Evolutionary conservation across 2,113 vertebrate species (phyloP).

Genomic region (Nesoenas mayeri): DNA sequence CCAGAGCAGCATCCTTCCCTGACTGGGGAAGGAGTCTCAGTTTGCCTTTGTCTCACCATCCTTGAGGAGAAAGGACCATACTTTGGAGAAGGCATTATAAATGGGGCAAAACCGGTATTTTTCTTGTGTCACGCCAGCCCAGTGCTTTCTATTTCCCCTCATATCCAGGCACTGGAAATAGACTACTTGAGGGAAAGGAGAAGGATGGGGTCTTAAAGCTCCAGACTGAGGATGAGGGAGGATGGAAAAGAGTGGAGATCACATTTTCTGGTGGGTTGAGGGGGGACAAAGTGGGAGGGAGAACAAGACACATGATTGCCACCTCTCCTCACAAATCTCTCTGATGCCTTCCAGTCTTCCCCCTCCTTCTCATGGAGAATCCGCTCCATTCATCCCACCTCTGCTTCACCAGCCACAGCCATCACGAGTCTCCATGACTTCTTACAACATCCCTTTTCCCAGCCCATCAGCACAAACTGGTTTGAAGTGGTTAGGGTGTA

Average conservation of each 20-base stretch:
- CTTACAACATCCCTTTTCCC: not conserved
- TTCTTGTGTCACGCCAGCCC: not conserved
- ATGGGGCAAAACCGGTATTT: not conserved
- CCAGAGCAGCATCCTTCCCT: not conserved
- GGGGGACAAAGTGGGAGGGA: not conserved
- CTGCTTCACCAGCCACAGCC: not conserved
- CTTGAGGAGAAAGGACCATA: not conserved
- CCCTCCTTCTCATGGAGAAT: not conserved
- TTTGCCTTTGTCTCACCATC: not conserved
- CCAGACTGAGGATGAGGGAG: not conserved
- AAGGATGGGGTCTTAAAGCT: not conserved
- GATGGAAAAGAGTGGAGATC: not conserved
- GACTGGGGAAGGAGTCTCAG: not conserved
- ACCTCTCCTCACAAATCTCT: not conserved
- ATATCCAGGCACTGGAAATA: not conserved
- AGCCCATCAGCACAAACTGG: not conserved
- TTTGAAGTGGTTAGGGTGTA: not conserved
- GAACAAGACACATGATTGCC: not conserved
- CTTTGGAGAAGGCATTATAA: not conserved
- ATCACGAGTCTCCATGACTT: not conserved
- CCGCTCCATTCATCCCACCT: not conserved
- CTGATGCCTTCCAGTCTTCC: not conserved
- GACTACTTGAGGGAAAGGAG: not conserved
- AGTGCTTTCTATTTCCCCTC: not conserved
- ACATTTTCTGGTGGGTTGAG: not conserved